Evolutionary conservation across 2,888 invertebrate genomes (phyloP).

Genomic region (Endomychus coccineus): DNA sequence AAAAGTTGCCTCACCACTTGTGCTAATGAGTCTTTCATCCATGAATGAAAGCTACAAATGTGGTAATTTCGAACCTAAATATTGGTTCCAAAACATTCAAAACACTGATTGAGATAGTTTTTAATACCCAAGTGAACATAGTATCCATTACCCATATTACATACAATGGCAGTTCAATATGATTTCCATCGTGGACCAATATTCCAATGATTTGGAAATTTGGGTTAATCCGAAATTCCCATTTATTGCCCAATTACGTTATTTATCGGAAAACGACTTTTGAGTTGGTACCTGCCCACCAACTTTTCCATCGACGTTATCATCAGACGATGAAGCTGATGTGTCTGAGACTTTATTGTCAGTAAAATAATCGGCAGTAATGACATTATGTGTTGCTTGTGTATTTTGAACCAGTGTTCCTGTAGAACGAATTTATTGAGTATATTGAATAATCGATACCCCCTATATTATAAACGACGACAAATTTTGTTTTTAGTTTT

Average conservation of each 20-base stretch:
- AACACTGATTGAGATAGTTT: background rate
- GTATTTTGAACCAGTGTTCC: no score
- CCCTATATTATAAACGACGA: no score
- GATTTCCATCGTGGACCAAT: constrained; percentile 2
- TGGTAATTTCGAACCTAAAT: constrained; percentile 3
- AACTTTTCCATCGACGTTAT: background rate
- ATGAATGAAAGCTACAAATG: constrained; percentile 9
- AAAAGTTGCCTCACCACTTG: constrained; percentile 9
- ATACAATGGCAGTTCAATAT: constrained; percentile 1
- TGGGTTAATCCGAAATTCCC: constrained; percentile 3
- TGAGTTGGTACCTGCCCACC: background rate
- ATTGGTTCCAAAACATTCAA: constrained; percentile 3
- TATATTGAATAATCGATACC: background rate
- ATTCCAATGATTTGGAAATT: constrained; percentile 5
- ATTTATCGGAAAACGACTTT: background rate
- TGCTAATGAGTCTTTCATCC: constrained; percentile 12
- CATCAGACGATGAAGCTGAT: background rate
- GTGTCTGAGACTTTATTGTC: background rate
- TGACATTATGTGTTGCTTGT: no score
- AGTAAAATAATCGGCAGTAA: background rate
- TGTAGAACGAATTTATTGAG: no score
- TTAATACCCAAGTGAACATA: constrained; percentile 5
- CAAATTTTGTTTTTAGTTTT: constrained; percentile 3
- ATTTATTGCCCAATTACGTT: constrained; percentile 2
- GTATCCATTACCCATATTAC: constrained; percentile 1